Evolutionary conservation across 2,888 invertebrate genomes (phyloP).

Genomic region (Drosophila mayaguana): DNA sequence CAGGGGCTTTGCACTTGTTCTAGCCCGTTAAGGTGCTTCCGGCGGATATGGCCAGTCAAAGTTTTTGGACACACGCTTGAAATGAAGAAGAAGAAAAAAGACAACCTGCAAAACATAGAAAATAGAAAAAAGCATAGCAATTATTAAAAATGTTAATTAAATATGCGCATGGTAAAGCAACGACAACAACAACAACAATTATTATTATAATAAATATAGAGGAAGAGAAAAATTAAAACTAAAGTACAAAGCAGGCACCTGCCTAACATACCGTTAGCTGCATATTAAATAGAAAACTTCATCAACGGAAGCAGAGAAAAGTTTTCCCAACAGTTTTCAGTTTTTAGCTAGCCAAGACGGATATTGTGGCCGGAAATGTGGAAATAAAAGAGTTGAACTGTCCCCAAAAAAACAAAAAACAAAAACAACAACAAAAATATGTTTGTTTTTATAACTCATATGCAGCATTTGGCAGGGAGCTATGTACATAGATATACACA

Average conservation of each 20-base stretch:
- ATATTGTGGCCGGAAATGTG: constrained; percentile 65
- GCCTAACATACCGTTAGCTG: constrained; percentile 38
- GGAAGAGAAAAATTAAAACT: constrained; percentile 66
- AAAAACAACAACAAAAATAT: constrained; percentile 18
- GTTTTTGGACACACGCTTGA: constrained; percentile 57
- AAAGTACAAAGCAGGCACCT: constrained; percentile 53
- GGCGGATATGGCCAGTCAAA: constrained; percentile 76
- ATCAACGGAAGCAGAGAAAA: constrained; percentile 70
- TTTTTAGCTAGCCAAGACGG: constrained; percentile 33
- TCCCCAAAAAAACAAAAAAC: constrained; percentile 32
- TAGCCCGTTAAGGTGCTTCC: constrained; percentile 76
- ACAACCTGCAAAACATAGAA: constrained; percentile 75
- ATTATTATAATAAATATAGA: constrained; percentile 33
- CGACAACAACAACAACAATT: constrained; percentile 24
- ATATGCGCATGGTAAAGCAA: constrained; percentile 68
- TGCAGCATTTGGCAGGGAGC: constrained; percentile 17
- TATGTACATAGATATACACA: neutral
- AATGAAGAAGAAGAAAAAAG: constrained; percentile 22
- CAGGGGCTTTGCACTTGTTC: constrained; percentile 78
- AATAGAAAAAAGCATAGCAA: constrained; percentile 67
- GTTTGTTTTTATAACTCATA: constrained; percentile 19
- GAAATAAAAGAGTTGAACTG: constrained; percentile 18
- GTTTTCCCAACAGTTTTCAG: constrained; percentile 62
- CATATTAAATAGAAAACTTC: constrained; percentile 43
- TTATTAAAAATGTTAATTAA: constrained; percentile 72